These are phyloP conservation scores for Paratrypauchen microcephalus DNA, from an alignment of 2,797 vertebrate species.

Conservation along the genomic window DNA sequence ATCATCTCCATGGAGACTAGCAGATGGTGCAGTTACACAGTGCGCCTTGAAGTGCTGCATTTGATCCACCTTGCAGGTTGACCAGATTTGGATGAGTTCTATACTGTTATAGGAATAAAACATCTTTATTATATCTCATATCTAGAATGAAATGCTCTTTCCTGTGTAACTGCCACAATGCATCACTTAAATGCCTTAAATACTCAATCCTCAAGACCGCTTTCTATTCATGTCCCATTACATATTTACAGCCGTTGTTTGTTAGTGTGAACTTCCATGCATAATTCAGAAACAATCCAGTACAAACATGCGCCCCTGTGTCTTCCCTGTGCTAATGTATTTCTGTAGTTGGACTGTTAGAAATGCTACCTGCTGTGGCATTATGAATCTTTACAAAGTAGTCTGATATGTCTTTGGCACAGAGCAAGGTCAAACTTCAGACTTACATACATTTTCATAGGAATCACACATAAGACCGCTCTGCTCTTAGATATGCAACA, in stretches of 20 bases:
- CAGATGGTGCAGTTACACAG: no score
- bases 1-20: no score
- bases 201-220: background rate
- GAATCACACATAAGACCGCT: no score
- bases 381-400: slow-evolving; percentile 10
- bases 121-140: background rate
- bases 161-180: background rate
- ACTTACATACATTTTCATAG: background rate
- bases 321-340: background rate
- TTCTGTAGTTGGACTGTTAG: slow-evolving; percentile 7
- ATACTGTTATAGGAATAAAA: background rate
- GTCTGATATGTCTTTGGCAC: slow-evolving; percentile 20
- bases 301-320: slow-evolving; percentile 11
- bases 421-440: slow-evolving; percentile 35
- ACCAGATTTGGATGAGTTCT: background rate
- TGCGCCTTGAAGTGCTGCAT: background rate
- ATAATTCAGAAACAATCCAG: slow-evolving; percentile 14
- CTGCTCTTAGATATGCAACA: slow-evolving; percentile 47
- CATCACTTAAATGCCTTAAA: background rate
- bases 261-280: slow-evolving; percentile 1
- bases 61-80: background rate
- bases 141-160: no score
- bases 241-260: slow-evolving; percentile 7
- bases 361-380: background rate
- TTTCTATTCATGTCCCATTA: background rate